Base-by-base conservation (phyloP, 2,888 invertebrate species). In the Notodonta dromedarius region DNA sequence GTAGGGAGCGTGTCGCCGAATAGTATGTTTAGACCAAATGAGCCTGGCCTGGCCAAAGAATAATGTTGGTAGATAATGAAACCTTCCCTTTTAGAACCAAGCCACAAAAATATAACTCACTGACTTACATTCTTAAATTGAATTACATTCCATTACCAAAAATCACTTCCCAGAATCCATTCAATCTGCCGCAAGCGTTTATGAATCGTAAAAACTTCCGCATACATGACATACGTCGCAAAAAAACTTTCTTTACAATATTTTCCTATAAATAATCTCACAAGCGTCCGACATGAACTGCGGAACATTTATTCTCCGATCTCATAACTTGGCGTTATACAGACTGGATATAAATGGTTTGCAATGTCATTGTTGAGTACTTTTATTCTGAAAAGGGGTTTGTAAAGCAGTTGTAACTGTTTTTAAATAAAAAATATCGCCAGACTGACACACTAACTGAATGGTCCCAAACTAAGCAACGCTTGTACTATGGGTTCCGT, bases 241-340 rank as follows among this genome's bases (percentile, higher is more conserved):
- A 8, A 58, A 61, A 66, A 53, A 39, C 35, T 61, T 59, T 40
- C 60, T 59, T 59, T 63, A 67, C 65, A 59, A 74, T 68, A 72
- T 70, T 62, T 62, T 62, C 42, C 64, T 65, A 66, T 68, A 72
- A 75, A 75, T 70, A 73, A 71, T 71, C 70, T 35, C 39, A 70
- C 46, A 64, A 64, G 58, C 53, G 5, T 62, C 8, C 55, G 56
- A 63, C 68, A 70, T 56, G 68, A 66, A 66, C 67, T 62, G 61
- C 59, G 56, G 56, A 70, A 61, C 54, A 71, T 71, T 72, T 71
- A 67, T 62, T 61, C 58, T 44, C 46, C 44, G 53, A 52, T 44
- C 58, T 52, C 14, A 44, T 16, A 35, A 54, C 57, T 54, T 48
- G 51, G 44, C 39, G 51, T 67, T 66, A 7, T 50, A 12, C 50